Evolutionary conservation across 2,888 invertebrate species (phyloP).

Genomic region (Acronicta leporina): DNA sequence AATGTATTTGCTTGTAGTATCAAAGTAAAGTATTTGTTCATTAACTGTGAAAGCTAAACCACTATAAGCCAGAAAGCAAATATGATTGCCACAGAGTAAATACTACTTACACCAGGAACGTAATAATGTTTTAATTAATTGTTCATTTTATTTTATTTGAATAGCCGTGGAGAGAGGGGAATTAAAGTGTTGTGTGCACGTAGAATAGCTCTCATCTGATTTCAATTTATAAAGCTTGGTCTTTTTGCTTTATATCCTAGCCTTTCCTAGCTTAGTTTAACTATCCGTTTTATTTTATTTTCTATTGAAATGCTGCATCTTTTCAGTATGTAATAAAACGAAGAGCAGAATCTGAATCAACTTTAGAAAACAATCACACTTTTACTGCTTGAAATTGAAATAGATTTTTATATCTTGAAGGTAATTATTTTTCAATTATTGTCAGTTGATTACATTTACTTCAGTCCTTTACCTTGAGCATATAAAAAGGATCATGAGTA

Average conservation of each 20-base stretch:
- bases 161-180: neutral
- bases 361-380: no score
- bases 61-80: constrained; percentile 27
- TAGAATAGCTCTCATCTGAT: neutral
- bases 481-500: no score
- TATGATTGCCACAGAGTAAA: constrained; percentile 28
- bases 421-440: no score
- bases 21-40: neutral
- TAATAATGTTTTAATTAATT: constrained; percentile 28
- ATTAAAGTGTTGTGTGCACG: neutral
- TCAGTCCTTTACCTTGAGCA: no score
- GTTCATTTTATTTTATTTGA: constrained; percentile 15
- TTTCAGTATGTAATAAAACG: neutral
- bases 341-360: no score
- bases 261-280: neutral
- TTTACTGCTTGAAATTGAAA: no score
- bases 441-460: no score
- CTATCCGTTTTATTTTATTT: neutral
- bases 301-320: neutral
- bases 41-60: constrained; percentile 17
- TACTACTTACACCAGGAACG: constrained; percentile 26
- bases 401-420: no score
- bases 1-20: no score
- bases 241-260: neutral
- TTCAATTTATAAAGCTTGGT: neutral